Percentiles rank a stretch among this genome's conserved stretches.
These are phyloP conservation scores for Vimba vimba DNA, from an alignment of 2,113 vertebrate species.

Conservation along the genomic window DNA sequence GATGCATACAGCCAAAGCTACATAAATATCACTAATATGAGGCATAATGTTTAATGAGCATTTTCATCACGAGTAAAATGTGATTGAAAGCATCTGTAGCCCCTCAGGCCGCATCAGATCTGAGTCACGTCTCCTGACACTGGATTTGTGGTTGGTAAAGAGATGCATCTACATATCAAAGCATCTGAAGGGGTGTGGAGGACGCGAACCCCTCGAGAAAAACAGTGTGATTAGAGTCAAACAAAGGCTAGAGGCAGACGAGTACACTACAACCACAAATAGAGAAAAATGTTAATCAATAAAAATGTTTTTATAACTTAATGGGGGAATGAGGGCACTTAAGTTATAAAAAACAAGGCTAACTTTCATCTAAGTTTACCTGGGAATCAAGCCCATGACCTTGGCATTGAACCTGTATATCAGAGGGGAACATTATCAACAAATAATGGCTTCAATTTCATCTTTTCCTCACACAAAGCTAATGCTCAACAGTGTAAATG, in stretches of 20 bases:
- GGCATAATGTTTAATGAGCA: constrained; percentile 2
- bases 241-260: background rate
- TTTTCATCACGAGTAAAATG: background rate
- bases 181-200: constrained; percentile 41
- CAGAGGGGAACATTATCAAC: too few relatives aligned
- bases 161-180: constrained; percentile 70
- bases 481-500: too few relatives aligned
- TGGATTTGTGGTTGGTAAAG: constrained; percentile 26
- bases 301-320: too few relatives aligned
- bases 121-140: background rate
- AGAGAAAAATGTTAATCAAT: background rate
- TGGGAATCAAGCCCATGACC: too few relatives aligned
- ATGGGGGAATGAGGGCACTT: too few relatives aligned
- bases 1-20: constrained; percentile 16
- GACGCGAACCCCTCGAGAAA: constrained; percentile 43
- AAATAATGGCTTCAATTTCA: too few relatives aligned
- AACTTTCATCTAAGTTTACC: too few relatives aligned
- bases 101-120: background rate
- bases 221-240: background rate
- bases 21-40: constrained; percentile 31
- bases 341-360: too few relatives aligned
- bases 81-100: constrained; percentile 11
- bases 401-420: too few relatives aligned
- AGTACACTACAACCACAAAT: background rate
- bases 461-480: too few relatives aligned